Base-by-base conservation (phyloP, 1,140 invertebrate genomes). In the Paracyclopina nana region DNA sequence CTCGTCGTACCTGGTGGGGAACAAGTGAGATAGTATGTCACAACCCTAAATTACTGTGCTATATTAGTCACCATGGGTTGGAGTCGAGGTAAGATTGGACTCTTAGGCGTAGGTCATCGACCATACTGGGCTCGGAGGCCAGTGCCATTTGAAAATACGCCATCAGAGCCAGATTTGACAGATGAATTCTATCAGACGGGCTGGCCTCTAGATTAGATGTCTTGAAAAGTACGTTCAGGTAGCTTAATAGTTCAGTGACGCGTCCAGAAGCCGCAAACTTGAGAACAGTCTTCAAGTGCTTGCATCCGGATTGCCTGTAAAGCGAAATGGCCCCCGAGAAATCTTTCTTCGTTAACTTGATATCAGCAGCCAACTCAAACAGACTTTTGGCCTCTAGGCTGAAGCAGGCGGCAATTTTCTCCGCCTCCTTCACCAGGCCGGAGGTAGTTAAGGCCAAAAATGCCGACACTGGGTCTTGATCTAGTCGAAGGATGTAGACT, bases 131-230 rank as follows among this genome's bases (percentile, higher is more conserved):
- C n/a, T 28, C 27, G 4, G 28, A 27, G 16, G 45, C 30, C 9
- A 48, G 25, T 12, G 30, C 50, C 27, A 45, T 34, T 52, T 52
- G 50, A 29, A 46, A 44, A 29, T 43, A 52, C 20, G 50, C 16
- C 31, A 52, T 42, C 1, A 52, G 20, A n/a, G 50, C 40, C 11
- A 52, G 38, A 27, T 52, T 52, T 14, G 50, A 46, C 2, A 52
- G 40, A 27, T 52, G 50, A 11, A 27, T 27, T 22, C 6, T 44
- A 20, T 45, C 50, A 12, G 12, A 6, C 8, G 16, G 24, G 2
- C 38, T 45, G 6, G 26, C 18, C 1, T 42, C 41, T 5, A 26
- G 18, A 26, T 46, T 52, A 26, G 45, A 27, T 28, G 12, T 42
- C 40, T 42, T 42, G 14, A 42, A 29, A 14, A 48, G 45, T 16